Conservation (phyloP, 2,888 invertebrate genomes). For the Lasius platythorax region DNA sequence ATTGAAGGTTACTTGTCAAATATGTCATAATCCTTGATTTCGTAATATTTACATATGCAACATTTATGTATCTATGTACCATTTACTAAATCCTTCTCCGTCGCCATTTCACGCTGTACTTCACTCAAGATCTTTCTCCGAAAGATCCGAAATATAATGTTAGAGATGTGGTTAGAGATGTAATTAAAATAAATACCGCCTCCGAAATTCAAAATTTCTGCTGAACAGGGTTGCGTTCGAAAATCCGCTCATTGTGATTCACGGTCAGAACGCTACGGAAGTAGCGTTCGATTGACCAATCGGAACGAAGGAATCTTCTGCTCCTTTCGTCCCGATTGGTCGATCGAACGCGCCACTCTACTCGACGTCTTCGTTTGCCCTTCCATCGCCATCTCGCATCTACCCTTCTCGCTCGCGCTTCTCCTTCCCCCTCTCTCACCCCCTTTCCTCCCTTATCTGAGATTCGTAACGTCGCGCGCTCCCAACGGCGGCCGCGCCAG, state of each 20-base stretch:
- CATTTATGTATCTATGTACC: constrained; percentile 70
- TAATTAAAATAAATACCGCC: constrained; percentile 15
- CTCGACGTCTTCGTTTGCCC: background rate
- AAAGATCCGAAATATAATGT: constrained; percentile 4
- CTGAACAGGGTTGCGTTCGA: background rate
- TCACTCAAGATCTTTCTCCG: background rate
- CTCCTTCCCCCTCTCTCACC: background rate
- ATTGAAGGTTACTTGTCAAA: background rate
- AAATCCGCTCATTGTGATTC: background rate
- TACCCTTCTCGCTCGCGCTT: background rate
- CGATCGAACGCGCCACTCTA: background rate
- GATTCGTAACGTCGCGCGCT: background rate
- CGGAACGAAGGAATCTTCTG: background rate
- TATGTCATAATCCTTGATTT: constrained; percentile 3
- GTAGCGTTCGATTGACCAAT: background rate
- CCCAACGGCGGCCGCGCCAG: constrained; percentile 23
- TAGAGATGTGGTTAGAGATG: background rate
- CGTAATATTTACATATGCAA: constrained; percentile 6
- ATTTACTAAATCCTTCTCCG: constrained; percentile 81
- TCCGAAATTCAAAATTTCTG: background rate
- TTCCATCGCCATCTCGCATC: background rate
- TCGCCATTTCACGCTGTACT: constrained; percentile 73
- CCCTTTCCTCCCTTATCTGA: too few relatives aligned
- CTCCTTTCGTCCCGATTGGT: background rate
- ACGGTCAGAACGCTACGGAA: background rate